Percentiles rank a stretch among this genome's conserved stretches.
Conservation (phyloP, 2,888 invertebrate genomes). For the Ichneumoninae sp. region DNA sequence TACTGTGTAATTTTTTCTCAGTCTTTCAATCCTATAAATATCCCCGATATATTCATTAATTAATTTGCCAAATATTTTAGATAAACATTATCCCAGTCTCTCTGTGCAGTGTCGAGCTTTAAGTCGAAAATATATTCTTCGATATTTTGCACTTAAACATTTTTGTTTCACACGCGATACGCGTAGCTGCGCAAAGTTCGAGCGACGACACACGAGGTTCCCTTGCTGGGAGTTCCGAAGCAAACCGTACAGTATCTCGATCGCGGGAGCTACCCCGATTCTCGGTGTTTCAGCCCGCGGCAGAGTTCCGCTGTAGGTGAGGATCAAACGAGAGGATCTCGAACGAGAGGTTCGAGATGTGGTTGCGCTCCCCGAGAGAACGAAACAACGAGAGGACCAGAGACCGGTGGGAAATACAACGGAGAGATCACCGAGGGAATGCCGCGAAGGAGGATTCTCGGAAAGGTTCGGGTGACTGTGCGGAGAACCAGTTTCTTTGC, state of each 20-base stretch:
- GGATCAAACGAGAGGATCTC: background rate
- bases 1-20: too few relatives aligned
- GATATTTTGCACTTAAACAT: too few relatives aligned
- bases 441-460: conserved; percentile 38
- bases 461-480: conserved; percentile 38
- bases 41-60: too few relatives aligned
- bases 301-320: background rate
- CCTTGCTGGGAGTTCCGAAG: too few relatives aligned
- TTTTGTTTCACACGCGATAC: too few relatives aligned
- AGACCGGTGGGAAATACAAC: conserved; percentile 7
- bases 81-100: too few relatives aligned
- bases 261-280: background rate
- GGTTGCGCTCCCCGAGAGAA: conserved; percentile 3
- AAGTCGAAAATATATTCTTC: too few relatives aligned
- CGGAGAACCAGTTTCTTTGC: conserved; percentile 37
- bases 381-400: conserved; percentile 21
- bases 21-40: too few relatives aligned
- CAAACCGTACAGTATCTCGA: background rate
- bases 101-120: too few relatives aligned
- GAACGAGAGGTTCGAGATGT: background rate
- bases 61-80: too few relatives aligned
- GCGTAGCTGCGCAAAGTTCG: too few relatives aligned
- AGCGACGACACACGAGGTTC: too few relatives aligned
- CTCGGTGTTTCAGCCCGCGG: background rate
- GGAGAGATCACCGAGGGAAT: conserved; percentile 42